Percentiles rank a stretch among this genome's conserved stretches.
These are phyloP conservation scores for Pseudochirops corinnae DNA, from an alignment of 2,797 vertebrate species.

Conservation along the genomic window DNA sequence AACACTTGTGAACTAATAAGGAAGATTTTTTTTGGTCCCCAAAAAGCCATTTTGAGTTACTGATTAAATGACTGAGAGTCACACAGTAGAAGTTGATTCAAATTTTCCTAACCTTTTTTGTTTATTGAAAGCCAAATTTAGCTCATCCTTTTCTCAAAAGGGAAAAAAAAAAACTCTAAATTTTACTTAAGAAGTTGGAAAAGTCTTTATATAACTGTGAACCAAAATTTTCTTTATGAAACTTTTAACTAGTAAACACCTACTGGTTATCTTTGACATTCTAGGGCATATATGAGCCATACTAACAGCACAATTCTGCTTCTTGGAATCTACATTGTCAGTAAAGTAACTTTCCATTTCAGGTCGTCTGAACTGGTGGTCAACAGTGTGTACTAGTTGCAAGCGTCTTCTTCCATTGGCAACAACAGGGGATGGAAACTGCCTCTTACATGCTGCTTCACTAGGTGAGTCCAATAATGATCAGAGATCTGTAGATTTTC, in stretches of 20 bases:
- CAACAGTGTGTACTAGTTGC: conserved; percentile 96
- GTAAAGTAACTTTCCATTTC: conserved; percentile 65
- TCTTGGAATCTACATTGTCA: conserved; percentile 5
- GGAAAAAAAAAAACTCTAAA: neutral
- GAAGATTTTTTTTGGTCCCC: neutral
- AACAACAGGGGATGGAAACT: conserved; percentile 98
- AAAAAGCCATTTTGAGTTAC: neutral
- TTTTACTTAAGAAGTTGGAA: conserved; percentile 8
- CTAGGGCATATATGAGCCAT: neutral
- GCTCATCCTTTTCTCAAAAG: neutral
- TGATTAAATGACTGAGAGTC: neutral
- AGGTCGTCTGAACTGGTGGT: conserved; percentile 99
- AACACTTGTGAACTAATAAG: neutral
- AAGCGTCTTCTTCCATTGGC: conserved; percentile 98
- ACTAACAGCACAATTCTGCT: neutral
- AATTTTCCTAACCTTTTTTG: neutral
- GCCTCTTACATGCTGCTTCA: conserved; percentile 97
- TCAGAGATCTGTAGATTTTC: neutral
- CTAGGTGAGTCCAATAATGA: conserved; percentile 88
- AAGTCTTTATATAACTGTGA: neutral
- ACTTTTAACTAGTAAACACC: neutral
- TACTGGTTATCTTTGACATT: neutral
- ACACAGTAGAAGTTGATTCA: neutral
- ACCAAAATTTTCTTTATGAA: neutral
- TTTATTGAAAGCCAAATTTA: neutral